Base-by-base conservation (phyloP, 2,888 invertebrate genomes). In the Pristionchus entomophagus region DNA sequence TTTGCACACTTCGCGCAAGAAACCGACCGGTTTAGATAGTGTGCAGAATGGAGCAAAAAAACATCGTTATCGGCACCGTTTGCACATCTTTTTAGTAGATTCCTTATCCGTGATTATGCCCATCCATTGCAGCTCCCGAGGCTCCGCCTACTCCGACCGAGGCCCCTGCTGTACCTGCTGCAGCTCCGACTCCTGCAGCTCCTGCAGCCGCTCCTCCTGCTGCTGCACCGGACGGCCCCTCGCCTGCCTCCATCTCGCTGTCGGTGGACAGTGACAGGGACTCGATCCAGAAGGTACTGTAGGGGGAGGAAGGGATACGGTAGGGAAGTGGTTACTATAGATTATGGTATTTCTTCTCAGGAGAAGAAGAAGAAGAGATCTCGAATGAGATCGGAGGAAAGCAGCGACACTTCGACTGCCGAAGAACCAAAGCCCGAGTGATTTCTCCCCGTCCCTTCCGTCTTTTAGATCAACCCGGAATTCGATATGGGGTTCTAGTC, bases 351-450 rank as follows among this genome's bases (percentile, higher is more conserved):
- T 38, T n/a, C 22, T 5, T 69, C n/a, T 41, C 38, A 73, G 73
- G 73, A 73, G 41, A n/a, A 35, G 65, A 65, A 65, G 35, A 62
- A 62, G 62, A 62, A 62, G 65, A 65, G 29, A 19, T 62, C 65
- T 65, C 65, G 65, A 19, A n/a, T 32, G 10, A 73, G 73, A n/a
- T 73, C 45, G n/a, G 26, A 41, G 38, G 41, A 73, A 41, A n/a
- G 41, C 38, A 45, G 14, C 8, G 8, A 45, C n/a, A n/a, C n/a
- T n/a, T n/a, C n/a, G n/a, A n/a, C n/a, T n/a, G n/a, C n/a, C 26
- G 73, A 45, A 22, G 73, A 73, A 41, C 6, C 73, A 10, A 41
- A 73, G 26, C 26, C 22, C 41, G 73, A 73, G 73, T 73, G 73
- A 73, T 41, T 6, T 10, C 22, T 65, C 62, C 10, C 62, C 69